phyloP scores from a whole-genome alignment of 2,113 vertebrate species.

The Pycnonotus jocosus region DNA sequence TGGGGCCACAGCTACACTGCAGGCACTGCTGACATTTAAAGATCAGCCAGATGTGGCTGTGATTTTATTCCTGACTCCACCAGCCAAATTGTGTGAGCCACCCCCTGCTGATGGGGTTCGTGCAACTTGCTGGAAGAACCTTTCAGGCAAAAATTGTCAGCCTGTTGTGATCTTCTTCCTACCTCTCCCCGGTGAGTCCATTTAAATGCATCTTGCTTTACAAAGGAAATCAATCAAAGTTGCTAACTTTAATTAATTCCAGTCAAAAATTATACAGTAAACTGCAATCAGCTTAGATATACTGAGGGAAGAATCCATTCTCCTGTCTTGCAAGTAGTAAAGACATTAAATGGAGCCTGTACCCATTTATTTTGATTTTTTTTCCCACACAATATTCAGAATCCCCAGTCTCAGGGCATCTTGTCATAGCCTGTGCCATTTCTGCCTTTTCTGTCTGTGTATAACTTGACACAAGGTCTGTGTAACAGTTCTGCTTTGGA shows the following conservation, averaged over 20 bases:
- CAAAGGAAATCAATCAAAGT: not conserved
- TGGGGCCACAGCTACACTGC: not conserved
- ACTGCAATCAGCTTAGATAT: not conserved
- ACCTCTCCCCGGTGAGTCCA: not conserved
- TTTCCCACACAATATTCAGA: not conserved
- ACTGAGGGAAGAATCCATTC: not conserved
- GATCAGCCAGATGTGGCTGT: constrained; percentile 39
- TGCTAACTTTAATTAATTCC: not conserved
- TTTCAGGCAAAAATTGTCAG: constrained; percentile 15
- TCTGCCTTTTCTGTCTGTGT: not conserved
- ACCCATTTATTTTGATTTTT: not conserved
- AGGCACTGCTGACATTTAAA: constrained; percentile 20
- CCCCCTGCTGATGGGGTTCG: not conserved
- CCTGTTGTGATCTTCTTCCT: not conserved
- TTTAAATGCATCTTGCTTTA: not conserved
- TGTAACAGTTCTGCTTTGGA: rapidly evolving
- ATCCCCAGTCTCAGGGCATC: not conserved
- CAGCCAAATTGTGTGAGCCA: not conserved
- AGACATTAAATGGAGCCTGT: not conserved
- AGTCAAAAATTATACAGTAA: not conserved
- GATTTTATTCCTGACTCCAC: not conserved
- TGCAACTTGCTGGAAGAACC: not conserved
- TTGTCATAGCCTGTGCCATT: rapidly evolving
- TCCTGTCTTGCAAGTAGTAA: not conserved
- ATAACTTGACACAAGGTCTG: not conserved